Evolutionary conservation across 2,888 invertebrate species (phyloP).

Genomic region (Orthosia gothica): DNA sequence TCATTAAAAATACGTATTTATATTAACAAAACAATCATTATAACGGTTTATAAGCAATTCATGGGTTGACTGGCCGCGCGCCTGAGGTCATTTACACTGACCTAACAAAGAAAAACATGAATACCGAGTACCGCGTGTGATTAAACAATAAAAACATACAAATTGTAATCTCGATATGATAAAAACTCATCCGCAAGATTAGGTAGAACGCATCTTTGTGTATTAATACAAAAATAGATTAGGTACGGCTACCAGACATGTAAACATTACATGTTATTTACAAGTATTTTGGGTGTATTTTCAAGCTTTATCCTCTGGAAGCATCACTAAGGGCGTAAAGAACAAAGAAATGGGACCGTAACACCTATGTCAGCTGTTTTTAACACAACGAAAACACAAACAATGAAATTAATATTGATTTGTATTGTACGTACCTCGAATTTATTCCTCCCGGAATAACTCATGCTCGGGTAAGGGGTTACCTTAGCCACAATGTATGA

Average conservation of each 20-base stretch:
- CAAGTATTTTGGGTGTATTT: background rate
- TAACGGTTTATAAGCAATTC: constrained; percentile 77
- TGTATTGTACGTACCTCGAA: constrained; percentile 90
- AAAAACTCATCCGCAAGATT: constrained; percentile 48
- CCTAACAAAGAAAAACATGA: constrained; percentile 76
- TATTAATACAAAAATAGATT: constrained; percentile 75
- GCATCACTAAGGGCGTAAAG: constrained; percentile 48
- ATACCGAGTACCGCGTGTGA: constrained; percentile 61
- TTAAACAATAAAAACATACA: constrained; percentile 64
- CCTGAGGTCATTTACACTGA: constrained; percentile 80
- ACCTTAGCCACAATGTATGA: constrained; percentile 89
- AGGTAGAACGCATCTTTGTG: constrained; percentile 57
- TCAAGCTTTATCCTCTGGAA: constrained; percentile 6
- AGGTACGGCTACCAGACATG: constrained; percentile 8
- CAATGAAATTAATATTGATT: constrained; percentile 77
- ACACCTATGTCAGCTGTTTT: constrained; percentile 92
- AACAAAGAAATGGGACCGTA: constrained; percentile 82
- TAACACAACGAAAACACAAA: constrained; percentile 90
- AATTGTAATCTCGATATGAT: constrained; percentile 60
- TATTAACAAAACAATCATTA: constrained; percentile 71
- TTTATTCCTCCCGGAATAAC: constrained; percentile 93
- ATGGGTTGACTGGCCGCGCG: constrained; percentile 77
- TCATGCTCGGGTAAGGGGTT: constrained; percentile 91
- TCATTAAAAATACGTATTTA: constrained; percentile 55
- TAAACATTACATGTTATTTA: constrained; percentile 14